Evolutionary conservation across 2,888 invertebrate genomes (phyloP), one percentile per base, ranked within the genome.

Genomic region (Chloromyia formosa): DNA sequence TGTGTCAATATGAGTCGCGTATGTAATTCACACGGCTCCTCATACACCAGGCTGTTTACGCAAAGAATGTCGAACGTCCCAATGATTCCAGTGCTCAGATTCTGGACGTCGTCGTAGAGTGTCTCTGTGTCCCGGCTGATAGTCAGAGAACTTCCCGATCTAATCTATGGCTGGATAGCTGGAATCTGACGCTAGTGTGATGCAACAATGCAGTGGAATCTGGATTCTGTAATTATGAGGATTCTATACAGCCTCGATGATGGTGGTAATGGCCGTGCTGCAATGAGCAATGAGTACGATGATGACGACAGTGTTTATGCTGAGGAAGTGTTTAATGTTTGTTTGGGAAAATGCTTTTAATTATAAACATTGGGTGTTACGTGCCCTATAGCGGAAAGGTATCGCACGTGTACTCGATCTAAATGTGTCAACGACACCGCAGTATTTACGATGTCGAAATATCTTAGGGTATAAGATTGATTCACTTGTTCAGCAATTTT

Each of bases 311-410:
- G 53, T 76, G 76, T 76, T 76, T 74, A 74, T 56, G 40, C 66
- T 60, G 60, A 66, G 75, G 74, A 72, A 72, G 72, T 74, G 72
- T 72, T 71, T 72, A 76, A 74, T 76, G 76, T 76, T 76, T 76
- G 73, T 74, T 76, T 76, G 76, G 72, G 45, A 71, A 71, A 74
- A 64, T 74, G 74, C 74, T 74, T 76, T 76, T 76, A 76, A 76
- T 76, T 76, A 76, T 76, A 76, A 76, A 76, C 76, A 76, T 62
- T 53, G 42, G 5, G 56, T 56, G 18, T 40, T 54, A 74, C 62
- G 76, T 66, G 74, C 74, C 12, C 42, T n/a, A 64, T 64, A 69
- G 40, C 62, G 73, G 53, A 68, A 68, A 49, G 49, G 58, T 14
- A 69, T 66, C 72, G 56, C 76, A 76, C 76, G 76, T 76, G 76